Percentiles rank a stretch among this genome's conserved stretches.
These are phyloP conservation scores for Dasyprocta punctata DNA, from an alignment of 2,113 vertebrate species.

Conservation along the genomic window DNA sequence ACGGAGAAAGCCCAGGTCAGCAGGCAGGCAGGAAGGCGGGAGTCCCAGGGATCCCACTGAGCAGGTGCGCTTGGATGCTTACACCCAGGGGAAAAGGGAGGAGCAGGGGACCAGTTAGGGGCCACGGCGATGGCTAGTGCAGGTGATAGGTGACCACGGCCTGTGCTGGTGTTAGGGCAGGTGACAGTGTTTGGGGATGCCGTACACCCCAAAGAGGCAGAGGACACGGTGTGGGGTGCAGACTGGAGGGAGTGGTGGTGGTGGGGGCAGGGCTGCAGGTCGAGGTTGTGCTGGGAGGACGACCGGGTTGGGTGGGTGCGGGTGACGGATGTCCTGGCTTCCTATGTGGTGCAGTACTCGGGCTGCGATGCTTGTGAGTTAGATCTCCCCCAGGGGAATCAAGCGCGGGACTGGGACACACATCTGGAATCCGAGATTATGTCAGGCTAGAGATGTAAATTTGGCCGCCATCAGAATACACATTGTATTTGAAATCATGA, in stretches of 20 bases:
- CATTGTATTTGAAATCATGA: not conserved
- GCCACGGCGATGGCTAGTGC: not conserved
- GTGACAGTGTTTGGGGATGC: accelerated
- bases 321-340: accelerated
- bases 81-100: not conserved
- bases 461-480: not conserved
- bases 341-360: no score
- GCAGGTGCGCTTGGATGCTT: not conserved
- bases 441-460: not conserved
- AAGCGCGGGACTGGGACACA: not conserved
- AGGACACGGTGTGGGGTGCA: not conserved
- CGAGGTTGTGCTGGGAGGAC: not conserved
- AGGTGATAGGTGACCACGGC: not conserved
- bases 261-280: not conserved
- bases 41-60: accelerated
- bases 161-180: accelerated
- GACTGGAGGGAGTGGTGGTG: not conserved
- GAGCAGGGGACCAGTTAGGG: no score
- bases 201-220: not conserved
- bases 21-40: accelerated
- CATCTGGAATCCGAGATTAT: not conserved
- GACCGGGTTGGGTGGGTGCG: accelerated
- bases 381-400: not conserved
- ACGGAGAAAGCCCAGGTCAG: no score
- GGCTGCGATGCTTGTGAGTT: not conserved